These are phyloP conservation scores for Megalurothrips usitatus DNA, from an alignment of 2,888 invertebrate species.

Conservation along the genomic window DNA sequence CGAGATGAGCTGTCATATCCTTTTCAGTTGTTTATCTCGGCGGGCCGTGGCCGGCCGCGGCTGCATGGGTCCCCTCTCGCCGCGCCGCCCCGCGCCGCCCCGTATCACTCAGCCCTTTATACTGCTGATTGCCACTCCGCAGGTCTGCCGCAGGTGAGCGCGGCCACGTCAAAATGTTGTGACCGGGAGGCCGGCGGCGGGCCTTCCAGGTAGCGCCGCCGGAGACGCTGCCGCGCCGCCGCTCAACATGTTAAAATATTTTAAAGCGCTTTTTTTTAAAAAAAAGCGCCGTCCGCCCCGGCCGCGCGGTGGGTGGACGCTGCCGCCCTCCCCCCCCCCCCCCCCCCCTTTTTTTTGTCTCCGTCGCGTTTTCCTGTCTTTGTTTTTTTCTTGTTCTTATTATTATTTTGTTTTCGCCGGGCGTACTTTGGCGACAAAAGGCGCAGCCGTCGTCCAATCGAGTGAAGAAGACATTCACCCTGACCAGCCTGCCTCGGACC, in stretches of 20 bases:
- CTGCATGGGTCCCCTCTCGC: too few relatives aligned
- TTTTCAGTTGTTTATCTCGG: slow-evolving; percentile 8
- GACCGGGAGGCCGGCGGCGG: not conserved
- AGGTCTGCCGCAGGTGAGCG: slow-evolving; percentile 10
- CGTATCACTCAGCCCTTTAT: not conserved
- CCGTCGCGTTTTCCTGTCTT: too few relatives aligned
- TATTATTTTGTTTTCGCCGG: not conserved
- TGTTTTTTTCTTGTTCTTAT: not conserved
- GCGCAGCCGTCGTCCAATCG: too few relatives aligned
- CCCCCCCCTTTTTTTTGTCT: too few relatives aligned
- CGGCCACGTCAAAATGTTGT: slow-evolving; percentile 21
- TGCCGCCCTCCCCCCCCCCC: too few relatives aligned
- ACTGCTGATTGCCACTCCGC: not conserved
- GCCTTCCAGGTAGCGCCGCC: not conserved
- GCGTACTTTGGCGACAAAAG: not conserved
- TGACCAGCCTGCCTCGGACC: too few relatives aligned
- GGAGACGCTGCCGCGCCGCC: not conserved
- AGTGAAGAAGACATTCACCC: too few relatives aligned
- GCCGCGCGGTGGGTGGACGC: not conserved
- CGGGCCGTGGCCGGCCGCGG: not conserved
- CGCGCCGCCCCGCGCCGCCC: not conserved
- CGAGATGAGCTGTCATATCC: slow-evolving; percentile 11
- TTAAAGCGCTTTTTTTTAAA: too few relatives aligned
- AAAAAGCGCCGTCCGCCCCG: not conserved
- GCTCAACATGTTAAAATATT: too few relatives aligned